A percentile compares a stretch with the other conserved stretches of the same genome.
Evolutionary conservation across 2,113 vertebrate species (phyloP).

Genomic region (Silurus meridionalis): DNA sequence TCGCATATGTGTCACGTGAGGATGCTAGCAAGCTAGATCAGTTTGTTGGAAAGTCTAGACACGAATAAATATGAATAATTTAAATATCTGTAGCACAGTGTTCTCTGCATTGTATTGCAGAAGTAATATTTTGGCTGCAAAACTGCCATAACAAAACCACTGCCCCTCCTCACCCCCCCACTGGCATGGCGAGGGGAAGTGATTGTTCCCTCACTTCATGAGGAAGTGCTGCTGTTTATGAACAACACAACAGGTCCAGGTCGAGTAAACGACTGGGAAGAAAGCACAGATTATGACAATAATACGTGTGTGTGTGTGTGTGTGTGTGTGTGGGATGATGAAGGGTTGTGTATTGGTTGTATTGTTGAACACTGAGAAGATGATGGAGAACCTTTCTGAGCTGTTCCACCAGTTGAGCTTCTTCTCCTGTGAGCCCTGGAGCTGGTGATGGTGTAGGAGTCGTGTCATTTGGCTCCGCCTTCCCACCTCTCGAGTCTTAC

Average conservation of each 20-base stretch:
- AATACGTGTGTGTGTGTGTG: background rate
- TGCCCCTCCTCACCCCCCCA: background rate
- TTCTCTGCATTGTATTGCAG: no score
- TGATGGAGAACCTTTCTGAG: constrained; percentile 81
- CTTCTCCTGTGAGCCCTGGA: constrained; percentile 64
- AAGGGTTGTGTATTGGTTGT: background rate
- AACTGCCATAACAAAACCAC: no score
- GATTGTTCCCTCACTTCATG: background rate
- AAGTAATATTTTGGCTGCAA: no score
- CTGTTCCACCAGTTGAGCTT: constrained; percentile 80
- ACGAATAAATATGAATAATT: no score
- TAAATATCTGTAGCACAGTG: no score
- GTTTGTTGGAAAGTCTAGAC: background rate
- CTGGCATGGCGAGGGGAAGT: background rate
- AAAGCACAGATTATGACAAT: background rate
- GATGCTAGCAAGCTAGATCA: background rate
- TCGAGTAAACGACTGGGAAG: background rate
- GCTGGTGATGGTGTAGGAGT: constrained; percentile 46
- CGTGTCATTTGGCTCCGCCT: constrained; percentile 43
- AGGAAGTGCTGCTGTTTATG: background rate
- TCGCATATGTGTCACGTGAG: no score
- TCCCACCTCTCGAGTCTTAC: constrained; percentile 62
- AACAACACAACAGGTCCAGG: background rate
- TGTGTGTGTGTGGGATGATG: background rate
- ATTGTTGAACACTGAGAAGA: background rate